Conservation (phyloP, 1,140 invertebrate genomes). For the Microplitis demolitor region DNA sequence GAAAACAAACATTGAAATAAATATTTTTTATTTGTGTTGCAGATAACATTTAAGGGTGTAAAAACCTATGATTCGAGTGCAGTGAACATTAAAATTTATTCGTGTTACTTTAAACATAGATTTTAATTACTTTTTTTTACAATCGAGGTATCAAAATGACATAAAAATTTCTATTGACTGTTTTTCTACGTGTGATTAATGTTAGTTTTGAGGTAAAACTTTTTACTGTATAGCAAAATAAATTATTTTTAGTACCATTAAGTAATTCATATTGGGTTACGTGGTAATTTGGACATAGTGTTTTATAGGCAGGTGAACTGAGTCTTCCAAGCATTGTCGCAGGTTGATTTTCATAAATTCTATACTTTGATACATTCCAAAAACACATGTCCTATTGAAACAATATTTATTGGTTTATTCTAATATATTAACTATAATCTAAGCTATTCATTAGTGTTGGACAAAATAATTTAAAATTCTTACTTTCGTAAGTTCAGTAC, state of each 20-base stretch:
- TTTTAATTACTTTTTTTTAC: too few species aligned
- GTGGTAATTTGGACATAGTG: conserved; percentile 46
- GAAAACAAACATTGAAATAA: too few species aligned
- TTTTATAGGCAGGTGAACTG: conserved; percentile 42
- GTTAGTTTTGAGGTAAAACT: neutral
- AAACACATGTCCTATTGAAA: conserved; percentile 56
- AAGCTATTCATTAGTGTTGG: neutral
- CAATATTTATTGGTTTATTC: neutral
- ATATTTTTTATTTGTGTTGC: too few species aligned
- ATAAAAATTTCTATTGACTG: too few species aligned
- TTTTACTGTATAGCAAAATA: neutral
- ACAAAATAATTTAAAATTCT: neutral
- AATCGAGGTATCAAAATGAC: neutral
- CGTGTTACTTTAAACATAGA: too few species aligned
- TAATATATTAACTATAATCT: too few species aligned
- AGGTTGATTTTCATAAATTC: conserved; percentile 59
- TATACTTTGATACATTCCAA: conserved; percentile 52
- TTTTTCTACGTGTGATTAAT: too few species aligned
- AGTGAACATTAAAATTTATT: too few species aligned
- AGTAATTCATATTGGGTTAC: conserved; percentile 48
- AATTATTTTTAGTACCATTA: conserved; percentile 45
- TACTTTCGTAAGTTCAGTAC: conserved; percentile 51
- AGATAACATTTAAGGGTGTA: too few species aligned
- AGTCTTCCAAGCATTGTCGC: conserved; percentile 50
- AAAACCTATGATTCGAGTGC: too few species aligned